A percentile compares a stretch with the other conserved stretches of the same genome.
Conservation (phyloP, 2,888 invertebrate genomes). For the Galerucella calmariensis region DNA sequence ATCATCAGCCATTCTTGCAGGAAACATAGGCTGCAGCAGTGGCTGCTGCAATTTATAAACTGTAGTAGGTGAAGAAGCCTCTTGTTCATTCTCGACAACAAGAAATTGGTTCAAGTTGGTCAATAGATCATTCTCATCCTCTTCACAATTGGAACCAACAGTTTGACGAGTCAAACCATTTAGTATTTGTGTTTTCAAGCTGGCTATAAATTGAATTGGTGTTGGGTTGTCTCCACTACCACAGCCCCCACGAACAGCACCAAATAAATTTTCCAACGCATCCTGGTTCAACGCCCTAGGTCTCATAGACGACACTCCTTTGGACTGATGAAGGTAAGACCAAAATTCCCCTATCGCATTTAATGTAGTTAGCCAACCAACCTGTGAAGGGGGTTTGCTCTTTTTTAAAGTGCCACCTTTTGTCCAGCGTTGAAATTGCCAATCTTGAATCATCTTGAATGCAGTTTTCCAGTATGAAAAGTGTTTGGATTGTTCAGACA, state of each 20-base stretch:
- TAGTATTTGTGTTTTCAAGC: background rate
- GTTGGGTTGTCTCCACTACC: background rate
- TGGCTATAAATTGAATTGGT: background rate
- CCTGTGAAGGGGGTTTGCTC: background rate
- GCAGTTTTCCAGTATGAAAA: too few species aligned
- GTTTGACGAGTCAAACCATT: background rate
- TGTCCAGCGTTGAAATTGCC: too few species aligned
- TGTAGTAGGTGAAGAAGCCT: background rate
- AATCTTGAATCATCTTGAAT: too few species aligned
- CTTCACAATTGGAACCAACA: background rate
- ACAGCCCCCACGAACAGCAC: background rate
- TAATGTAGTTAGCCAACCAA: background rate
- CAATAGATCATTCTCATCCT: background rate
- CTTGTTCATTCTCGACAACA: background rate
- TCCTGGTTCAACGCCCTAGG: background rate
- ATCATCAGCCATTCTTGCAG: too few species aligned
- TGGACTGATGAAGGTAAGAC: background rate
- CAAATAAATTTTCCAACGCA: background rate
- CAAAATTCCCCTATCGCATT: background rate
- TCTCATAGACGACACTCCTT: background rate
- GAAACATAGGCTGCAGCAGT: background rate
- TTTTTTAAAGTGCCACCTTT: too few species aligned
- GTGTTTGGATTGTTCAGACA: too few species aligned
- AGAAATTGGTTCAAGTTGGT: background rate
- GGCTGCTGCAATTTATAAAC: background rate